Evolutionary conservation across 2,797 vertebrate species (phyloP).

Genomic region (Betta splendens): DNA sequence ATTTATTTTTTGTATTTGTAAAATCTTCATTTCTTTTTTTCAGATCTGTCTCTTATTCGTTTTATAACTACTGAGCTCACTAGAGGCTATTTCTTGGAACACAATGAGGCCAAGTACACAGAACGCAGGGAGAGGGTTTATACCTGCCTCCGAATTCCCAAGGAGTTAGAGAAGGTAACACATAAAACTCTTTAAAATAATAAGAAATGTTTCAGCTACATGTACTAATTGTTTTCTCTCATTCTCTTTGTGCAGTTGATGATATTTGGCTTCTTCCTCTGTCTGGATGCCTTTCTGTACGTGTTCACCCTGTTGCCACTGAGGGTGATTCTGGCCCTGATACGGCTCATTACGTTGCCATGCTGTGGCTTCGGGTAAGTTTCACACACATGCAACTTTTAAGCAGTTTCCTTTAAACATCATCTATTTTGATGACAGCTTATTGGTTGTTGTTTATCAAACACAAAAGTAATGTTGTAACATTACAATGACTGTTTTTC

Average conservation of each 20-base stretch:
- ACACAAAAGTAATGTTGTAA: too few species aligned
- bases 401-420: background rate
- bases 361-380: constrained; percentile 93
- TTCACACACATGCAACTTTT: background rate
- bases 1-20: background rate
- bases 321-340: constrained; percentile 91
- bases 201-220: background rate
- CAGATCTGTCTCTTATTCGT: constrained; percentile 92
- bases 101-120: constrained; percentile 98
- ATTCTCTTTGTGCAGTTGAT: constrained; percentile 84
- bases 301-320: constrained; percentile 96
- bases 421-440: too few species aligned
- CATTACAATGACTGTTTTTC: too few species aligned
- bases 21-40: constrained; percentile 11
- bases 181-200: background rate
- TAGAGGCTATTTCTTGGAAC: constrained; percentile 98
- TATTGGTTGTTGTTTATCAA: background rate
- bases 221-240: constrained; percentile 2
- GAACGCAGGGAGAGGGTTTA: constrained; percentile 96
- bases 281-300: constrained; percentile 98
- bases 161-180: constrained; percentile 95
- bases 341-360: constrained; percentile 90
- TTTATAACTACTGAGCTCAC: constrained; percentile 97
- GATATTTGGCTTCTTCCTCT: constrained; percentile 97
- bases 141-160: constrained; percentile 97